phyloP scores from a whole-genome alignment of 2,888 invertebrate genomes.

The Caenorhabditis afra region DNA sequence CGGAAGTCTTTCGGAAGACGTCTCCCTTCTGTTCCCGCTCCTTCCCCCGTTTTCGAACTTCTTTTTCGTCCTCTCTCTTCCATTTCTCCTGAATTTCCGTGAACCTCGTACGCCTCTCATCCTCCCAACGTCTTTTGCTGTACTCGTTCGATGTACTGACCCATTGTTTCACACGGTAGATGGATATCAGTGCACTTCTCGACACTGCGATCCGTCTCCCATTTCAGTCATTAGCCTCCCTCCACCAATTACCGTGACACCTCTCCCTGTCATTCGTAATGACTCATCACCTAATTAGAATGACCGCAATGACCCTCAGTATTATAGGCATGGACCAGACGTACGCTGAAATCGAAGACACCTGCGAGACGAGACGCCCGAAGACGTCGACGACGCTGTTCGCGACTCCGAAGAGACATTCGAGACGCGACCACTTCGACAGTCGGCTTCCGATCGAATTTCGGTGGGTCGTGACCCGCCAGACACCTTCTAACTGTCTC shows the following conservation, averaged over 20 bases:
- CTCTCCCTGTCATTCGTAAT: constrained; percentile 1
- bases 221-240: neutral
- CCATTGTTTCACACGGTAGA: too few species aligned
- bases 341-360: constrained; percentile 42
- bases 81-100: too few species aligned
- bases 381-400: constrained; percentile 3
- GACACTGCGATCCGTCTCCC: neutral
- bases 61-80: too few species aligned
- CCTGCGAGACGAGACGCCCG: neutral
- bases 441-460: constrained; percentile 51
- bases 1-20: too few species aligned
- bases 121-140: too few species aligned
- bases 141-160: too few species aligned
- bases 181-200: too few species aligned
- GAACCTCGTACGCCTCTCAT: too few species aligned
- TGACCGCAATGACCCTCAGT: neutral
- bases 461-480: constrained; percentile 26
- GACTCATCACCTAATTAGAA: constrained; percentile 29
- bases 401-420: constrained; percentile 17
- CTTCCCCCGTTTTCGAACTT: too few species aligned
- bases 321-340: constrained; percentile 45
- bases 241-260: constrained; percentile 17
- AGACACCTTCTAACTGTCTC: constrained; percentile 7
- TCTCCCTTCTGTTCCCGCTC: too few species aligned
- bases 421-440: constrained; percentile 22